phyloP scores from a whole-genome alignment of 2,888 invertebrate genomes.

The Apodemia hepburni region DNA sequence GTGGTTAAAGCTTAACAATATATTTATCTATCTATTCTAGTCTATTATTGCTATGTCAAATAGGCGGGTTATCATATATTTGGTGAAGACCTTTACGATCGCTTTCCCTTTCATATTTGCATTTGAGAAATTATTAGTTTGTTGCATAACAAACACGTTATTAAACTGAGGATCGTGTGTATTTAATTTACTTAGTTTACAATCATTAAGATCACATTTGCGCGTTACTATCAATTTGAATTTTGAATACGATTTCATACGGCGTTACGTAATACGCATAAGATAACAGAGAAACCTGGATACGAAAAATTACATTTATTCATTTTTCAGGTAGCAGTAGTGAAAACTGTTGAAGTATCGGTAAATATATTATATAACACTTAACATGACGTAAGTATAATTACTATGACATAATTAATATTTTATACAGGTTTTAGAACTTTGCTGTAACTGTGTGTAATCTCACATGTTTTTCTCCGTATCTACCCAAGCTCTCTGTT shows the following conservation, averaged over 20 bases:
- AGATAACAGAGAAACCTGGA: neutral
- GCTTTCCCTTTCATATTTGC: neutral
- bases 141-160: neutral
- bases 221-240: neutral
- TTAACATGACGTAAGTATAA: no score
- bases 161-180: neutral
- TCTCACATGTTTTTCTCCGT: no score
- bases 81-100: constrained; percentile 42
- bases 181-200: neutral
- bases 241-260: neutral
- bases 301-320: no score
- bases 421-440: no score
- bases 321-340: neutral
- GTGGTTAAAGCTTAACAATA: constrained; percentile 65
- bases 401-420: no score
- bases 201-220: neutral
- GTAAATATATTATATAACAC: no score
- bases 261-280: neutral
- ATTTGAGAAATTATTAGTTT: neutral
- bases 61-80: constrained; percentile 74
- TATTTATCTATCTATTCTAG: constrained; percentile 69
- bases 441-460: no score
- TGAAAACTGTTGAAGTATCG: neutral
- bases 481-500: neutral
- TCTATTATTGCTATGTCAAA: constrained; percentile 78